Conservation (phyloP, 2,797 vertebrate genomes). For the Lemur catta region DNA sequence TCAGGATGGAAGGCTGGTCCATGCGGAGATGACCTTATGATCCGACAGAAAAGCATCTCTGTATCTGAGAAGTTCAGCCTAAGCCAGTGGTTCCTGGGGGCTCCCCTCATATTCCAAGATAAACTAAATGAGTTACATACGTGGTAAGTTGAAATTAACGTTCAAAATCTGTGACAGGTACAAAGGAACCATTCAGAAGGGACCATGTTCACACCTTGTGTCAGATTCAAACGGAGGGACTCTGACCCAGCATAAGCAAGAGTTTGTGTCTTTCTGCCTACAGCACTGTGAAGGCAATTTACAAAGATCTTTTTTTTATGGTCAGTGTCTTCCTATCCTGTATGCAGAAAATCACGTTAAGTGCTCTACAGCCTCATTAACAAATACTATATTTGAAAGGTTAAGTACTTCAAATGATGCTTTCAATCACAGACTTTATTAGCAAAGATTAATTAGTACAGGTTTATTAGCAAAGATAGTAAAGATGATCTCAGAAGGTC, state of each 20-base stretch:
- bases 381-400: background rate
- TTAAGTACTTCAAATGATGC: background rate
- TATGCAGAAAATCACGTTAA: background rate
- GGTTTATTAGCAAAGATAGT: background rate
- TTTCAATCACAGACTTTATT: background rate
- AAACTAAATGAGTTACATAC: slow-evolving; percentile 31
- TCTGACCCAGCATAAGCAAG: background rate
- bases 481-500: background rate
- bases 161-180: background rate
- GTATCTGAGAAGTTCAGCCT: slow-evolving; percentile 11
- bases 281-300: background rate
- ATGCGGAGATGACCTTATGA: background rate
- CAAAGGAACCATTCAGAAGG: slow-evolving; percentile 29
- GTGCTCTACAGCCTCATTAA: background rate
- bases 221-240: background rate
- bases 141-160: background rate
- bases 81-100: background rate
- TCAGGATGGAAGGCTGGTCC: background rate
- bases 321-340: background rate
- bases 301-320: background rate
- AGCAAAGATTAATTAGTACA: background rate
- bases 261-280: background rate
- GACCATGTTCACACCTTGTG: background rate
- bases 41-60: slow-evolving; percentile 25
- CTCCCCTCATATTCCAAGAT: slow-evolving; percentile 5